Base-by-base conservation (phyloP, 2,113 vertebrate genomes). In the Xerus inauris region DNA sequence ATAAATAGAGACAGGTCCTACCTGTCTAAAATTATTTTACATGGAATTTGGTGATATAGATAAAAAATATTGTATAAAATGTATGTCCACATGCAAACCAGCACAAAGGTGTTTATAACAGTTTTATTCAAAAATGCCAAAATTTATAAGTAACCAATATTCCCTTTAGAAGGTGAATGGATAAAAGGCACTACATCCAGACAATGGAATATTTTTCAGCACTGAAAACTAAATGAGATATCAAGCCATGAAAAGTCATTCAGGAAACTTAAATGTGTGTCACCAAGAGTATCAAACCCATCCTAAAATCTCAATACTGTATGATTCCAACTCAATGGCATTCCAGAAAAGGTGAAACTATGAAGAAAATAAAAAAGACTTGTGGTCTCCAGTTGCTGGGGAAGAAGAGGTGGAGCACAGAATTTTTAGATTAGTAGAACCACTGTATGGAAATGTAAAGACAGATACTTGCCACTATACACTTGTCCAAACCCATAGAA, bases 81-180 rank as follows among this genome's bases (percentile, higher is more conserved):
- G 22, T 28, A 32, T 13, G 2, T 57, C 13, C 1, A 69, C 24
- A 84, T 28, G 47, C 6, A 81, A 28, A 22, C 5, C 8, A 17
- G 17, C 11, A 69, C 2, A 0, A 42, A 1, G 1, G 5, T 65
- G 13, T 51, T 32, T 67, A 32, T 14, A 51, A 1, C 13, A 32
- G 4, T 1, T 73, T 72, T 26, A 40, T 64, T 75, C 20, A n/a
- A 19, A 54, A 59, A 28, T 8, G 1, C 3, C 65, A 47, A 47
- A 62, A 42, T 35, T 32, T 72, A 10, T 4, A 84, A 38, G 11
- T 54, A 64, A 83, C 5, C 80, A 42, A 42, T 6, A 64, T 6
- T 26, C 2, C 3, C 3, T 2, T 4, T 16, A 42, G 1, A 3
- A 57, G 20, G 47, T 26, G 8, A 35, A 14, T 17, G 13, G 20